Evolutionary conservation across 2,888 invertebrate genomes (phyloP), one percentile per base, ranked within the genome.

Genomic region (Caenorhabditis drosophilae): DNA sequence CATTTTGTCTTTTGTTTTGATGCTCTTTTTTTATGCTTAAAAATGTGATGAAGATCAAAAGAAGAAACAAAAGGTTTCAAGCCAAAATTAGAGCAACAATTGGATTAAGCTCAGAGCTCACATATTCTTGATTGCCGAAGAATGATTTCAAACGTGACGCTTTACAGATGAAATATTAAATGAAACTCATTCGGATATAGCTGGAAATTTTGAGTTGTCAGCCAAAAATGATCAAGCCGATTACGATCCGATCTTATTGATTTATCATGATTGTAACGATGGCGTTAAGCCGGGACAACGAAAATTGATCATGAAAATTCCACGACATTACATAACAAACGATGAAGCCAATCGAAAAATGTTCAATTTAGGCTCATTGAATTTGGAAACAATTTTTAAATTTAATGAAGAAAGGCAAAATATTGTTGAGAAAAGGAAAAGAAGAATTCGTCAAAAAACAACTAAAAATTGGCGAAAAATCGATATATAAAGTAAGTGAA

Each of bases 241-340:
- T 25, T 66, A 49, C 46, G 50, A 48, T 0, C 66, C 66, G 15
- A 31, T 55, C 27, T 48, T 66, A 6, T 55, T 34, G 2, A 44
- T 71, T 20, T 67, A 58, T 51, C 73, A 73, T 26, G 73, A 73
- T 35, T 73, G 70, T 52, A 60, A 70, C 38, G 75, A 75, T 54
- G 75, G 75, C 15, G 59, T 73, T 20, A 74, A 75, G 55, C 58
- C 73, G 9, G 72, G 75, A 36, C 63, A 62, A 36, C 45, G 75
- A 12, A 70, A 71, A 44, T 46, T 69, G 11, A 73, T 69, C 35
- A 73, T 75, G 42, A 46, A 64, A 38, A 42, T 75, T 27, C 70
- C 72, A 4, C 61, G 61, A 11, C 46, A 54, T 16, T 75, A 75
- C 48, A 52, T 72, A 18, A 45, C 45, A 2, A 48, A 38, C 9